Percentiles rank a stretch among this genome's conserved stretches.
Evolutionary conservation across 1,140 invertebrate genomes (phyloP).

Genomic region (Ceratosolen solmsi): DNA sequence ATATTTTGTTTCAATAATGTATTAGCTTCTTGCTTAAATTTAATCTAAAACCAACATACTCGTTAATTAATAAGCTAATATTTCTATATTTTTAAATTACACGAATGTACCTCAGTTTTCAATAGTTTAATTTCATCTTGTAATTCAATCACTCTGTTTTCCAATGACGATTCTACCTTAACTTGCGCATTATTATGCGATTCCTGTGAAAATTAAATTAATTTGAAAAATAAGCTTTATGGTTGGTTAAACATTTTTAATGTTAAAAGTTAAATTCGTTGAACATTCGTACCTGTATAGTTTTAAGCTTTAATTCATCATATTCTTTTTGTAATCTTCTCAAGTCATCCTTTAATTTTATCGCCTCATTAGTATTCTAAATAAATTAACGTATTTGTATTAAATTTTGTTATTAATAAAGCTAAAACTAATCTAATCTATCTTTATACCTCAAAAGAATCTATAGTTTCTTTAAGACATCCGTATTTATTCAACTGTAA

Average conservation of each 20-base stretch:
- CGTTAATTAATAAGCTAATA: not conserved
- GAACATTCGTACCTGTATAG: slow-evolving; percentile 52
- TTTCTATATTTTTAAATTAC: not conserved
- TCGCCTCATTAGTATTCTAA: slow-evolving; percentile 55
- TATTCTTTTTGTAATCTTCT: slow-evolving; percentile 62
- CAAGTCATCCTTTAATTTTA: slow-evolving; percentile 61
- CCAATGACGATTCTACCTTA: slow-evolving; percentile 56
- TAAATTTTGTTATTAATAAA: slow-evolving; percentile 24
- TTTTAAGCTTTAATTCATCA: slow-evolving; percentile 60
- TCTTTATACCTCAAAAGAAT: slow-evolving; percentile 49
- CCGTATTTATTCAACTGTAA: slow-evolving; percentile 57
- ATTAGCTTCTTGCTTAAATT: slow-evolving; percentile 62
- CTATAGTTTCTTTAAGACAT: slow-evolving; percentile 49
- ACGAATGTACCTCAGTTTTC: slow-evolving; percentile 59
- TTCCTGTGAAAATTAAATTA: slow-evolving; percentile 54
- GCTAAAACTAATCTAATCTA: not conserved
- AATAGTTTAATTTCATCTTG: slow-evolving; percentile 61
- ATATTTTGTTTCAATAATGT: slow-evolving; percentile 59
- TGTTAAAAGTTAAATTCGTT: slow-evolving; percentile 26
- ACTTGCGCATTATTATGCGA: slow-evolving; percentile 54
- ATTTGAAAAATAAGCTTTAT: no score
- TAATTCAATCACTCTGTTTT: slow-evolving; percentile 56
- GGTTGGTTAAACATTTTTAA: no score
- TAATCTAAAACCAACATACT: slow-evolving; percentile 52
- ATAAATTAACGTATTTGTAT: slow-evolving; percentile 6